Percentiles rank a stretch among this genome's conserved stretches.
phyloP scores from a whole-genome alignment of 2,888 invertebrate genomes.

The Hypsopygia costalis region DNA sequence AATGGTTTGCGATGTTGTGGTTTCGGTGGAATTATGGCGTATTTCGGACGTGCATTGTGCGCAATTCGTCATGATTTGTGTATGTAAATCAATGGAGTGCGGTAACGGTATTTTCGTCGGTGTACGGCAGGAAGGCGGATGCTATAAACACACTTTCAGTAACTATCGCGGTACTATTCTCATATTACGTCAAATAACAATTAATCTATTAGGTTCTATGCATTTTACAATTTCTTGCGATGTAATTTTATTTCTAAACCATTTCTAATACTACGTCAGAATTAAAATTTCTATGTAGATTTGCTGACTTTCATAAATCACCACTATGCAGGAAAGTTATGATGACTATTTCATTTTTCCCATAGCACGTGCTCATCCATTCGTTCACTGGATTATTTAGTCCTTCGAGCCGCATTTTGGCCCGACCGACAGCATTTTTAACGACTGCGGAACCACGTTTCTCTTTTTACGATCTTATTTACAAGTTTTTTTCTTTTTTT shows the following conservation, averaged over 20 bases:
- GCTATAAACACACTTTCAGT: conserved; percentile 77
- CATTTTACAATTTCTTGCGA: too few relatives aligned
- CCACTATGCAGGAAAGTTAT: not conserved
- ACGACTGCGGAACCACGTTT: conserved; percentile 22
- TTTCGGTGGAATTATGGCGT: conserved; percentile 27
- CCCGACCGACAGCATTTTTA: conserved; percentile 12
- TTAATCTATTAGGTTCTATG: too few relatives aligned
- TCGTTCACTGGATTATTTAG: conserved; percentile 24
- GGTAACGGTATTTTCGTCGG: conserved; percentile 77
- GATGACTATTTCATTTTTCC: conserved; percentile 10
- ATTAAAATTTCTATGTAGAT: too few relatives aligned
- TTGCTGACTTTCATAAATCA: too few relatives aligned
- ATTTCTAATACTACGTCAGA: too few relatives aligned
- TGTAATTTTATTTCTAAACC: too few relatives aligned
- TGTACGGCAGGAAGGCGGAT: conserved; percentile 74
- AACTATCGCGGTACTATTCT: conserved; percentile 43
- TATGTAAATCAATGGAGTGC: conserved; percentile 76
- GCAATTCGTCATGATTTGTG: conserved; percentile 77
- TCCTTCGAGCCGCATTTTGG: conserved; percentile 14
- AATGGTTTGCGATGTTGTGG: conserved; percentile 24
- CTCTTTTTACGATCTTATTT: conserved; percentile 8
- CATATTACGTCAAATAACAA: conserved; percentile 28
- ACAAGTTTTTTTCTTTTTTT: conserved; percentile 8
- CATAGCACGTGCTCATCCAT: conserved; percentile 25
- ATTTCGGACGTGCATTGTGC: conserved; percentile 66